phyloP scores from a whole-genome alignment of 2,797 vertebrate species.

The Brachymystax lenok region DNA sequence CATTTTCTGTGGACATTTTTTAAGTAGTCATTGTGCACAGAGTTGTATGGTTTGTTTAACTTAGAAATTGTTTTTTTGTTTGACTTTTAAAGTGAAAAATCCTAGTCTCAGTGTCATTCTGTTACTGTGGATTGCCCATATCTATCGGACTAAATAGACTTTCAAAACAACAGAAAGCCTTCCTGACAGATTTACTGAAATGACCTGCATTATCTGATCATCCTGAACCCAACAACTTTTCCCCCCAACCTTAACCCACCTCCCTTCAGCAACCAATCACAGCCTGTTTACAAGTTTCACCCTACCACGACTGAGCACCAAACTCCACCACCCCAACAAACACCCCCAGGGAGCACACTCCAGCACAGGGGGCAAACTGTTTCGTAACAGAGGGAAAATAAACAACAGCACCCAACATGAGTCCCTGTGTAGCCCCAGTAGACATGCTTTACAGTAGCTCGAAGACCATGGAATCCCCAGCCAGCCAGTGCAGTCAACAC shows the following conservation, averaged over 20 bases:
- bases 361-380: slow-evolving; percentile 47
- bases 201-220: slow-evolving; percentile 5
- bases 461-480: neutral
- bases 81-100: too few species aligned
- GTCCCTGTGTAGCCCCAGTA: neutral
- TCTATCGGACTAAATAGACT: neutral
- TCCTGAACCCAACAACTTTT: slow-evolving; percentile 14
- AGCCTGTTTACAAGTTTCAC: slow-evolving; percentile 56
- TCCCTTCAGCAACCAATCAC: slow-evolving; percentile 59
- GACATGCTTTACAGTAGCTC: neutral
- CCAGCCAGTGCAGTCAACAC: slow-evolving; percentile 16
- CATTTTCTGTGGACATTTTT: too few species aligned
- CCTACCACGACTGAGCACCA: slow-evolving; percentile 35
- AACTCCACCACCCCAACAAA: slow-evolving; percentile 9
- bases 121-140: too few species aligned
- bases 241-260: slow-evolving; percentile 51
- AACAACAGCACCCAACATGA: neutral
- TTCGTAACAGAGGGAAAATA: slow-evolving; percentile 36
- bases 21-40: too few species aligned
- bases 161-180: neutral
- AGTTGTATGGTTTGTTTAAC: too few species aligned
- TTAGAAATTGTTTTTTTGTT: too few species aligned
- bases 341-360: slow-evolving; percentile 34
- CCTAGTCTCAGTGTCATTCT: neutral
- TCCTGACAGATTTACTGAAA: slow-evolving; percentile 39